A percentile compares a stretch with the other conserved stretches of the same genome.
Conservation (phyloP, 37 sponge, comb jelly and placozoan genomes). For the Axinella damicornis region DNA sequence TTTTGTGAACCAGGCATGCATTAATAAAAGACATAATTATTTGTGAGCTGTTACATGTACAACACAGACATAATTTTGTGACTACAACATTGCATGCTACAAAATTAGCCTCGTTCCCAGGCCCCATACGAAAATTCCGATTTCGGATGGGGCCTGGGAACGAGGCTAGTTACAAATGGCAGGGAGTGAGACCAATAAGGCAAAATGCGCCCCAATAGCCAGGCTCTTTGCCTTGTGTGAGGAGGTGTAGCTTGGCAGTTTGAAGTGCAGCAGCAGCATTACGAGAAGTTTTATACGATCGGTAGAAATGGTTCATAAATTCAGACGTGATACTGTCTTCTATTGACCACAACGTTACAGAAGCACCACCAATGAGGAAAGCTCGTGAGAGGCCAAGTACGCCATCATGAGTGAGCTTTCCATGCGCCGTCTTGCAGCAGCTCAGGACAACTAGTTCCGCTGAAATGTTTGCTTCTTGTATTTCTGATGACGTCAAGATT, state of each 20-base stretch:
- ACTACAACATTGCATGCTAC: too few relatives aligned
- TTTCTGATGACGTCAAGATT: slow-evolving; percentile 21
- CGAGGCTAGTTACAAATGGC: background rate
- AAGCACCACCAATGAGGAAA: slow-evolving; percentile 17
- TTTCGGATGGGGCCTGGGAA: too few relatives aligned
- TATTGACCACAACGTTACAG: slow-evolving; percentile 37
- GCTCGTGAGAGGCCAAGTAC: slow-evolving; percentile 29
- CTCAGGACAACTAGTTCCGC: slow-evolving; percentile 33
- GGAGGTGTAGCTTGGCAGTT: background rate
- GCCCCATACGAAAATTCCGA: too few relatives aligned
- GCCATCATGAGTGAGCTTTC: slow-evolving; percentile 29
- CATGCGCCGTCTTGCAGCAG: slow-evolving; percentile 36
- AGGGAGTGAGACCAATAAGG: slow-evolving; percentile 1
- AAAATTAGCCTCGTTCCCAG: too few relatives aligned
- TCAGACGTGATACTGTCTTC: background rate
- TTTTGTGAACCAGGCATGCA: too few relatives aligned
- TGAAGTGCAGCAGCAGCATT: slow-evolving; percentile 30
- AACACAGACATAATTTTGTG: too few relatives aligned
- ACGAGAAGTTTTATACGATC: background rate
- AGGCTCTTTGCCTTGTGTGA: background rate
- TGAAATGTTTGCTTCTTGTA: background rate
- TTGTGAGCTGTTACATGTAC: too few relatives aligned
- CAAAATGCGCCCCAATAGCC: slow-evolving; percentile 42
- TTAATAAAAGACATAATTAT: too few relatives aligned
- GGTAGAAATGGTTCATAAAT: slow-evolving; percentile 23